Conservation (phyloP, 1,140 invertebrate species). For the Linepithema humile region DNA sequence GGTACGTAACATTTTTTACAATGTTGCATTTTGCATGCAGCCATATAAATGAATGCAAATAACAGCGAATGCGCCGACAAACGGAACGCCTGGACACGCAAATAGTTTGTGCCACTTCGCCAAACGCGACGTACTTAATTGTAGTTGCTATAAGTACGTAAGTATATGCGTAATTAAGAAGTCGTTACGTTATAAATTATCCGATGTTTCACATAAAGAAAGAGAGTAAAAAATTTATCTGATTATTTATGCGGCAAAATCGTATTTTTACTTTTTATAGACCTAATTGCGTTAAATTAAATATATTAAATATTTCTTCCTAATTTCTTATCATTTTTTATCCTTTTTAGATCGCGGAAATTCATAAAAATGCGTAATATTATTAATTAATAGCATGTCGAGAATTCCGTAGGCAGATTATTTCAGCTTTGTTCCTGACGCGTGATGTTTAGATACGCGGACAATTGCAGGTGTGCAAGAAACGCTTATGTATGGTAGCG, state of each 20-base stretch:
- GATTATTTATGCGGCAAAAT: neutral
- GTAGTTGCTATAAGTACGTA: too few species aligned
- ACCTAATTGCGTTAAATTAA: too few species aligned
- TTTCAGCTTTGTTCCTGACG: too few species aligned
- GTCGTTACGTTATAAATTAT: neutral
- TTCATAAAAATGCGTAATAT: too few species aligned
- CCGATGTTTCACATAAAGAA: too few species aligned
- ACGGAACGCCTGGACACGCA: neutral
- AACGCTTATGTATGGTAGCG: neutral
- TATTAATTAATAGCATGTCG: too few species aligned
- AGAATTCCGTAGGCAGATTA: too few species aligned
- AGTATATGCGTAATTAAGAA: neutral
- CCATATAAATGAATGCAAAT: slow-evolving; percentile 36
- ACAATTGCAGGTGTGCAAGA: neutral
- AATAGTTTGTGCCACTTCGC: slow-evolving; percentile 12
- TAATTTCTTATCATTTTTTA: too few species aligned
- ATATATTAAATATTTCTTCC: too few species aligned
- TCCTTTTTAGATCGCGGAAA: too few species aligned
- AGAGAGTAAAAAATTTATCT: neutral
- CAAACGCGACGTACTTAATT: slow-evolving; percentile 2
- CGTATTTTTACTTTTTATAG: too few species aligned
- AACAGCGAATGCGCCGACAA: neutral
- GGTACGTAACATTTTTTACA: slow-evolving; percentile 45
- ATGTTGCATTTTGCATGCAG: slow-evolving; percentile 9
- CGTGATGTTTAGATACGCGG: too few species aligned